phyloP scores from a whole-genome alignment of 2,797 vertebrate genomes.

The Hapalemur alaotrensis region DNA sequence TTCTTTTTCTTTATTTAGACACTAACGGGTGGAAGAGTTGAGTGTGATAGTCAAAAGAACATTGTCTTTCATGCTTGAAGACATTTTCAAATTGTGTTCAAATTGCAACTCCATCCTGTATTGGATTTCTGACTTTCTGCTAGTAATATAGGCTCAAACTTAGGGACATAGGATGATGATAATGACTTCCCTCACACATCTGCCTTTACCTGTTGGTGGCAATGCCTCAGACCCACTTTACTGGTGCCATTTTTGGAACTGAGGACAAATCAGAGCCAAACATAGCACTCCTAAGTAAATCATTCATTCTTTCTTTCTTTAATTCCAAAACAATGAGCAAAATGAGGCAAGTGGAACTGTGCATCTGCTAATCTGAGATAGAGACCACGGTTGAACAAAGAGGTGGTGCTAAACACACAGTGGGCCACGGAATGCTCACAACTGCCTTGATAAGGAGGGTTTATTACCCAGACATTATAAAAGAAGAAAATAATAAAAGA shows the following conservation, averaged over 20 bases:
- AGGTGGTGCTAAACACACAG: background rate
- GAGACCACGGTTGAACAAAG: background rate
- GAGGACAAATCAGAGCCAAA: background rate
- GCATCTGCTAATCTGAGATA: background rate
- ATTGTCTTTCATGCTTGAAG: background rate
- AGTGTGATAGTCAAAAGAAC: background rate
- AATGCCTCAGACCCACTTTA: background rate
- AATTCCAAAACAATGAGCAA: background rate
- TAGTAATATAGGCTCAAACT: background rate
- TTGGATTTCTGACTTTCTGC: background rate
- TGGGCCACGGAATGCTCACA: background rate
- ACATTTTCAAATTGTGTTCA: background rate
- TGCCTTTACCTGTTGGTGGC: too few species aligned
- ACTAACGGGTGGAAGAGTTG: background rate
- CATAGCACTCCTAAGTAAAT: background rate
- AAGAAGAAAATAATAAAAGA: background rate
- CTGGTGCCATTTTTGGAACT: background rate
- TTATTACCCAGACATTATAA: background rate
- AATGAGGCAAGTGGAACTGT: background rate
- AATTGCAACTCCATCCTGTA: background rate
- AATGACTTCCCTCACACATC: background rate
- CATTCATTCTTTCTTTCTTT: background rate
- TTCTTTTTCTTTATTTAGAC: background rate
- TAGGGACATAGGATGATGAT: background rate
- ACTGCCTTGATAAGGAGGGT: background rate